A percentile compares a stretch with the other conserved stretches of the same genome.
phyloP scores from a whole-genome alignment of 2,113 vertebrate species.

The Cyrtonyx montezumae region DNA sequence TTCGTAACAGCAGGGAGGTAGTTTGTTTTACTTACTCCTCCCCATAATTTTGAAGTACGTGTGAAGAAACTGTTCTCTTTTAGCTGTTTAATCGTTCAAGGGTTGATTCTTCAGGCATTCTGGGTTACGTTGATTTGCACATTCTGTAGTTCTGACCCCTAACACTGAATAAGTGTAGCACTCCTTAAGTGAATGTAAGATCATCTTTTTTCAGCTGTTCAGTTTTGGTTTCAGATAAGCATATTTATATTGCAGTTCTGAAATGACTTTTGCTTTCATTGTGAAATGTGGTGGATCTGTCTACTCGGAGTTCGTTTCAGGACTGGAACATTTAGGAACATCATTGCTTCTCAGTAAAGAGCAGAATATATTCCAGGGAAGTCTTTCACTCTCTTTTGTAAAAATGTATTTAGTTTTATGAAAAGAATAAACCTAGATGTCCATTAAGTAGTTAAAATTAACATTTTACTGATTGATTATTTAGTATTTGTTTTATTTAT shows the following conservation, averaged over 20 bases:
- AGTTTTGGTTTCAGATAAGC: neutral
- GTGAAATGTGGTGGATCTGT: neutral
- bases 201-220: neutral
- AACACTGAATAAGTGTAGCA: neutral
- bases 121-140: neutral
- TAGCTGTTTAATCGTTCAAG: neutral
- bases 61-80: neutral
- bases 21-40: neutral
- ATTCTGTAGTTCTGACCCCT: neutral
- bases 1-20: neutral
- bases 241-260: neutral
- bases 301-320: neutral
- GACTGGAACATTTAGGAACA: neutral
- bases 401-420: neutral
- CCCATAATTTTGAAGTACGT: neutral
- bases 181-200: neutral
- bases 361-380: neutral
- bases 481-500: neutral
- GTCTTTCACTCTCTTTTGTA: neutral
- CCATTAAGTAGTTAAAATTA: slow-evolving; percentile 2
- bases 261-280: neutral
- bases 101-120: neutral
- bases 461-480: neutral
- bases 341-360: neutral
- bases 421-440: neutral